Base-by-base conservation (phyloP, 2,113 vertebrate species). In the Barnardius zonarius region DNA sequence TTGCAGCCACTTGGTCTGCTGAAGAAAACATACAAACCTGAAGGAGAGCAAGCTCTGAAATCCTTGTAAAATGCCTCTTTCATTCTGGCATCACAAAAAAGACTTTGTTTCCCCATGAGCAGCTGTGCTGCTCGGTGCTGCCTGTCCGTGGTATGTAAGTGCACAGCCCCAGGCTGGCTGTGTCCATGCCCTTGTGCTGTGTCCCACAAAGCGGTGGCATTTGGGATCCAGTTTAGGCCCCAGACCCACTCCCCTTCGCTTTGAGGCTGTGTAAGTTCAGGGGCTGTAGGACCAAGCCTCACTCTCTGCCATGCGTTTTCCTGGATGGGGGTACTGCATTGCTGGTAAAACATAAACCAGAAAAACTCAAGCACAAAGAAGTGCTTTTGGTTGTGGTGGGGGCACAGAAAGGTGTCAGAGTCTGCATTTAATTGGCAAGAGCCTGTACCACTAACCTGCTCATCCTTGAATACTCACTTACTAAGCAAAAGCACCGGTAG, bases 11-110 rank as follows among this genome's bases (percentile, higher is more conserved):
- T 83, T 81, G 49, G 27, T 83, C 75, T 69, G 44, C 23, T 4
- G 7, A 85, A 78, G 61, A 82, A 86, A 18, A 0, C 39, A 23
- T 82, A 68, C 64, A 86, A 64, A 62, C 41, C 77, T 95, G 69
- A 92, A 92, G 86, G 88, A 86, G 15, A 79, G 39, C 83, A 82
- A 87, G 74, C 62, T 82, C 84, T 64, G 70, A 92, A 85, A 82
- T 82, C 86, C 78, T 91, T 83, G 84, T 95, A 91, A 95, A 95
- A 95, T 1, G 67, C 66, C 62, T 91, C 91, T 92, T 95, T 96
- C 91, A 95, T 95, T 93, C 89, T 79, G 84, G 66, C 41, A 5
- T 79, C 57, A 62, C 78, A 92, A 44, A 94, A 96, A 92, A 86
- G 86, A 85, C 84, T 79, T 87, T 97, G 77, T 95, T 95, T 89